Percentiles rank a stretch among this genome's conserved stretches.
These are phyloP conservation scores for Riptortus pedestris DNA, from an alignment of 1,140 invertebrate species.

Conservation along the genomic window DNA sequence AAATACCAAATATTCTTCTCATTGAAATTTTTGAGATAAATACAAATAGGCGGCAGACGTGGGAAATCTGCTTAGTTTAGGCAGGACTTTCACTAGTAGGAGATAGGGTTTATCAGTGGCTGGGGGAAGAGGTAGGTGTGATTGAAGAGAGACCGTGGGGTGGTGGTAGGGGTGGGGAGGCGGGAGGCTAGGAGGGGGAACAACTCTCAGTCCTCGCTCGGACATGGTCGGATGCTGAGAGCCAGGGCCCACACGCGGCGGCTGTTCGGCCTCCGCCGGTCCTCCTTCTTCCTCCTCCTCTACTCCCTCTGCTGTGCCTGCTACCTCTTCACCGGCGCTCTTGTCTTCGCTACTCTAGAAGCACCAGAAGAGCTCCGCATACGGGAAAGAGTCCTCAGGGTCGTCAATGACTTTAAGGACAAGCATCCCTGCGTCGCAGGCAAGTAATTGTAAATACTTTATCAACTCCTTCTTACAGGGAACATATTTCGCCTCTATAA, in stretches of 20 bases:
- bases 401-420: slow-evolving; percentile 46
- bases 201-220: not conserved
- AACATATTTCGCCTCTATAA: too few species aligned
- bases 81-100: too few species aligned
- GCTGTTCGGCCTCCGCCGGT: slow-evolving; percentile 38
- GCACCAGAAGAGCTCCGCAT: slow-evolving; percentile 51
- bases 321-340: slow-evolving; percentile 60
- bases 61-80: too few species aligned
- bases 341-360: slow-evolving; percentile 67
- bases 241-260: slow-evolving; percentile 23
- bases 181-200: not conserved
- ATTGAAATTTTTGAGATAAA: too few species aligned
- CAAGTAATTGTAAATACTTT: too few species aligned
- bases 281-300: slow-evolving; percentile 40
- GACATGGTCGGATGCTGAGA: slow-evolving; percentile 4
- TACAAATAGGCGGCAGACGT: too few species aligned
- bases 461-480: too few species aligned
- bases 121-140: not conserved
- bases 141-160: not conserved
- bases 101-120: too few species aligned
- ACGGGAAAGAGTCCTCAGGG: slow-evolving; percentile 41
- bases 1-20: too few species aligned
- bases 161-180: not conserved
- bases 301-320: slow-evolving; percentile 55
- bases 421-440: slow-evolving; percentile 46